Percentiles rank a stretch among this genome's conserved stretches.
Conservation (phyloP, 2,888 invertebrate genomes). For the Cordylochernes scorpioides region DNA sequence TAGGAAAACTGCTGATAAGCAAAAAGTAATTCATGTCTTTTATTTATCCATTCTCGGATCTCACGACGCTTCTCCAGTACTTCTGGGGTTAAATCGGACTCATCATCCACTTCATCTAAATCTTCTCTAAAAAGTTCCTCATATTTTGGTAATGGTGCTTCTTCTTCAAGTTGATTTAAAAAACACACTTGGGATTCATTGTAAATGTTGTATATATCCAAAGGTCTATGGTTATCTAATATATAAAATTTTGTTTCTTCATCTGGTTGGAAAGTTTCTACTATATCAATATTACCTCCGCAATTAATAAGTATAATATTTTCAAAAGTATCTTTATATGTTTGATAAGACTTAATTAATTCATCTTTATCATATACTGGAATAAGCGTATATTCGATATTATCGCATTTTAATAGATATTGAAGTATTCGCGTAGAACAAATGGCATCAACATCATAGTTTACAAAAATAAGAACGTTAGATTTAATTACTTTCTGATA, state of each 20-base stretch:
- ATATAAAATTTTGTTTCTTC: conserved; percentile 60
- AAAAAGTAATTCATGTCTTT: conserved; percentile 51
- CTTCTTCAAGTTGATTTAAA: conserved; percentile 26
- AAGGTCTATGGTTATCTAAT: conserved; percentile 54
- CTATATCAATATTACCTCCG: conserved; percentile 62
- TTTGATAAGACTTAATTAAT: conserved; percentile 44
- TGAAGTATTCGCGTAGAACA: conserved; percentile 80
- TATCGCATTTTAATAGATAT: conserved; percentile 59
- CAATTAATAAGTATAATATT: conserved; percentile 69
- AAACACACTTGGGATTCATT: conserved; percentile 15
- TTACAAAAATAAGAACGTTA: conserved; percentile 61
- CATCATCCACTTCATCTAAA: too few species aligned
- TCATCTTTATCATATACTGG: conserved; percentile 52
- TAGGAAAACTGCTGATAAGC: conserved; percentile 74
- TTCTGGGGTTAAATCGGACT: conserved; percentile 18
- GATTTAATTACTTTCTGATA: too few species aligned
- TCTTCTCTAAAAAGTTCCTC: conserved; percentile 56
- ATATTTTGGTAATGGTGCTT: conserved; percentile 57
- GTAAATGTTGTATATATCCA: conserved; percentile 51
- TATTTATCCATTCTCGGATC: conserved; percentile 51
- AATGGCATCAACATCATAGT: conserved; percentile 76
- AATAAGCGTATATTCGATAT: conserved; percentile 60
- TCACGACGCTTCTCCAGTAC: conserved; percentile 33
- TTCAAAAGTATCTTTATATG: conserved; percentile 34
- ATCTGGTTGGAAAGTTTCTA: conserved; percentile 49